These are phyloP conservation scores for Semotilus atromaculatus DNA, from an alignment of 2,797 vertebrate species.

Conservation along the genomic window DNA sequence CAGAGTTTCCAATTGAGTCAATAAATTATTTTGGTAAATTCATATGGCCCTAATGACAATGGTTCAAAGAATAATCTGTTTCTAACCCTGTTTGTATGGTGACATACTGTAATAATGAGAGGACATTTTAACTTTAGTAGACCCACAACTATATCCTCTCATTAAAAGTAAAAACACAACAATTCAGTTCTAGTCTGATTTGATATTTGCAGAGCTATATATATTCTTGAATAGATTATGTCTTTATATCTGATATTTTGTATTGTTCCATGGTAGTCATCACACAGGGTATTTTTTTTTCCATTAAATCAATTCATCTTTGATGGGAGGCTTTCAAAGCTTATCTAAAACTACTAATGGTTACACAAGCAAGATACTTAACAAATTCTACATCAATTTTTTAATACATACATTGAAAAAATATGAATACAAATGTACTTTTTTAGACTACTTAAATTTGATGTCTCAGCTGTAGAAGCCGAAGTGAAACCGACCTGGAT, in stretches of 20 bases:
- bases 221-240: background rate
- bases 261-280: background rate
- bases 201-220: background rate
- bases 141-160: background rate
- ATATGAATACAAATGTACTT: background rate
- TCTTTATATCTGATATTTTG: background rate
- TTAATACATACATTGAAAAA: background rate
- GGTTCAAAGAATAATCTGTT: background rate
- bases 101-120: background rate
- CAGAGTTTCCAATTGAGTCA: background rate
- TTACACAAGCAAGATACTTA: background rate
- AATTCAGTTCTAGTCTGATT: background rate
- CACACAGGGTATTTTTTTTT: background rate
- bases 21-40: background rate
- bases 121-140: background rate
- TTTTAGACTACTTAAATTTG: background rate
- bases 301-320: background rate
- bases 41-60: background rate
- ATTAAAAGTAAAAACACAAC: background rate
- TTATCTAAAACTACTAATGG: background rate
- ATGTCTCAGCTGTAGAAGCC: background rate
- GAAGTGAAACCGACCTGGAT: background rate
- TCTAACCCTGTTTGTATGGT: background rate
- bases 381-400: too few relatives aligned
- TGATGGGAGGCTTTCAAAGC: background rate